phyloP scores from a whole-genome alignment of 2,113 vertebrate species.

The Orycteropus afer region DNA sequence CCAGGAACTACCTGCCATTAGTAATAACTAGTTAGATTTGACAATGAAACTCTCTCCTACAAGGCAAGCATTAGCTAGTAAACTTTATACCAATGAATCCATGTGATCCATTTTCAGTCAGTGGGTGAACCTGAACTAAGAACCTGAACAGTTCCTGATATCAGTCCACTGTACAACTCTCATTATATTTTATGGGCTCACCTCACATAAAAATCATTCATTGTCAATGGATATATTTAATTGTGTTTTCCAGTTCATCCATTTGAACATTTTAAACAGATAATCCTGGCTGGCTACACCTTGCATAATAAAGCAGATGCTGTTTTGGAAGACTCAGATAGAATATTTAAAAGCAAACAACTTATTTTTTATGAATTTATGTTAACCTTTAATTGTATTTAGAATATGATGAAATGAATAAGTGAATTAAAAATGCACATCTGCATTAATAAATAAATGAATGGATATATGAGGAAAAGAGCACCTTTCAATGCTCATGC shows the following conservation, averaged over 20 bases:
- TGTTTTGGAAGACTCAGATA: constrained; percentile 28
- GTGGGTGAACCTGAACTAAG: constrained; percentile 25
- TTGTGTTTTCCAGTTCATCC: constrained; percentile 58
- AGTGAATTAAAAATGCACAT: background rate
- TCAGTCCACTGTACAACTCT: constrained; percentile 2
- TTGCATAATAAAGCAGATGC: constrained; percentile 25
- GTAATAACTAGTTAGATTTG: constrained; percentile 74
- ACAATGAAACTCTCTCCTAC: constrained; percentile 62
- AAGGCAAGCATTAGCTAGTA: constrained; percentile 22
- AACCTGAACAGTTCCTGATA: background rate
- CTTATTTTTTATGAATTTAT: constrained; percentile 21
- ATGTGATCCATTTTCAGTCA: constrained; percentile 39
- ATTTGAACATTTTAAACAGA: constrained; percentile 56
- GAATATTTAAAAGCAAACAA: constrained; percentile 30
- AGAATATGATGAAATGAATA: background rate
- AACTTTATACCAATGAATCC: constrained; percentile 41
- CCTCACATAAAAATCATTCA: constrained; percentile 60
- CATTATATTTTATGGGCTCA: constrained; percentile 51
- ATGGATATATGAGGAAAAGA: background rate
- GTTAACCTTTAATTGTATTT: constrained; percentile 13
- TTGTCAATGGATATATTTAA: constrained; percentile 65
- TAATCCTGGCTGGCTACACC: background rate
- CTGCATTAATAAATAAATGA: background rate
- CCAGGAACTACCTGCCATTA: constrained; percentile 67
- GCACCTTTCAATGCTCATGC: background rate